phyloP scores from a whole-genome alignment of 2,797 vertebrate genomes.

The Philypnodon macrostomus region DNA sequence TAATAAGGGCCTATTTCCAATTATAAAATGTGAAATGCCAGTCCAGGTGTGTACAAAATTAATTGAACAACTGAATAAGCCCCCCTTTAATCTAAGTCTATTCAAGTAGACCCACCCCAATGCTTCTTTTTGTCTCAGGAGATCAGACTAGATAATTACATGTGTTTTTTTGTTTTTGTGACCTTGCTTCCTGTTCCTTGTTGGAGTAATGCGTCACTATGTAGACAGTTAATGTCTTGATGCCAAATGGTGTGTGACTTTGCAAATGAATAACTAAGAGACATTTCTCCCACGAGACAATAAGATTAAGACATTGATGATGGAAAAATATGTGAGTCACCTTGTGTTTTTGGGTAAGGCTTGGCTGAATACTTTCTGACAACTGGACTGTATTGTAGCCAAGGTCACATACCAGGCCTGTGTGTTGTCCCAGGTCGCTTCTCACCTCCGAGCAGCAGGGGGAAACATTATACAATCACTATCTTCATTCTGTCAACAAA shows the following conservation, averaged over 20 bases:
- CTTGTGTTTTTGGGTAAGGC: slow-evolving; percentile 43
- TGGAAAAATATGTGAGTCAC: slow-evolving; percentile 59
- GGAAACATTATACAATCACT: slow-evolving; percentile 32
- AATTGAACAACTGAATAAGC: too few relatives aligned
- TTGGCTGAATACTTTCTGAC: slow-evolving; percentile 53
- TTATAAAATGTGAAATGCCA: too few relatives aligned
- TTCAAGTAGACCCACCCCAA: neutral
- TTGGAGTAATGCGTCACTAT: slow-evolving; percentile 6
- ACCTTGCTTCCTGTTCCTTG: neutral
- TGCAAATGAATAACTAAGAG: slow-evolving; percentile 19
- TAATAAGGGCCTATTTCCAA: too few relatives aligned
- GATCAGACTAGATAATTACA: slow-evolving; percentile 1
- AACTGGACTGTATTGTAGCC: slow-evolving; percentile 48
- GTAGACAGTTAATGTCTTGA: neutral
- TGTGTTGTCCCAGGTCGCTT: slow-evolving; percentile 28
- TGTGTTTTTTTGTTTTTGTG: neutral
- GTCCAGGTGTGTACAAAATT: too few relatives aligned
- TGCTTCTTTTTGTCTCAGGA: neutral
- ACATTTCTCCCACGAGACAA: slow-evolving; percentile 5
- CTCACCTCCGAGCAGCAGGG: slow-evolving; percentile 26
- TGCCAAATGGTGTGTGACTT: slow-evolving; percentile 9
- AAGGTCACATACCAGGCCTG: slow-evolving; percentile 61
- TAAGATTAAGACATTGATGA: neutral
- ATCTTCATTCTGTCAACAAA: slow-evolving; percentile 30
- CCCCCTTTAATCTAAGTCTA: too few relatives aligned